Evolutionary conservation across 1,140 invertebrate species (phyloP).

Genomic region (Leguminivora glycinivorella): DNA sequence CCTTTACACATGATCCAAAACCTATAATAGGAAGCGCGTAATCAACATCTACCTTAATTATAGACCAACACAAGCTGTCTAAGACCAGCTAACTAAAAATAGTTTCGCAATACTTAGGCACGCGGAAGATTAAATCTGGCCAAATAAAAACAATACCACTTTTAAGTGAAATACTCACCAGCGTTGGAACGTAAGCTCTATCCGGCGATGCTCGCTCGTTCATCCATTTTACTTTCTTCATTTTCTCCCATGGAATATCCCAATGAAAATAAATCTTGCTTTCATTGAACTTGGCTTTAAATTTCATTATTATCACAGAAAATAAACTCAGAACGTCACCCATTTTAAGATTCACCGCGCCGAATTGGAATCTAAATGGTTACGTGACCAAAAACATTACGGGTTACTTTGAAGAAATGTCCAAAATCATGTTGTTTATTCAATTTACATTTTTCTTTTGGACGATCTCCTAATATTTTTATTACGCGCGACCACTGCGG

Average conservation of each 20-base stretch:
- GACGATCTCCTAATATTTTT: constrained; percentile 41
- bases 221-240: constrained; percentile 78
- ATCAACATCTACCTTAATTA: not conserved
- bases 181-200: constrained; percentile 80
- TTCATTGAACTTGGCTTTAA: constrained; percentile 74
- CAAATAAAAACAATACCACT: constrained; percentile 24
- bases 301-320: constrained; percentile 77
- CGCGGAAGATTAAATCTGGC: not conserved
- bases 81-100: constrained; percentile 12
- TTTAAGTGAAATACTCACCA: constrained; percentile 56
- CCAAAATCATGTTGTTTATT: constrained; percentile 63
- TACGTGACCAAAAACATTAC: constrained; percentile 60
- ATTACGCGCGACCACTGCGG: constrained; percentile 39
- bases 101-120: constrained; percentile 15
- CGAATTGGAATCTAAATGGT: constrained; percentile 62
- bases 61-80: constrained; percentile 11
- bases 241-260: constrained; percentile 68
- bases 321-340: constrained; percentile 74
- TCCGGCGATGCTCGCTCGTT: constrained; percentile 78
- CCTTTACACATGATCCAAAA: constrained; percentile 11
- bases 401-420: constrained; percentile 50
- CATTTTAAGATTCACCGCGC: constrained; percentile 56
- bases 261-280: constrained; percentile 71
- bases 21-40: not conserved
- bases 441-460: constrained; percentile 59